These are phyloP conservation scores for Neotragus pygmaeus DNA, from an alignment of 2,113 vertebrate species.

Conservation along the genomic window DNA sequence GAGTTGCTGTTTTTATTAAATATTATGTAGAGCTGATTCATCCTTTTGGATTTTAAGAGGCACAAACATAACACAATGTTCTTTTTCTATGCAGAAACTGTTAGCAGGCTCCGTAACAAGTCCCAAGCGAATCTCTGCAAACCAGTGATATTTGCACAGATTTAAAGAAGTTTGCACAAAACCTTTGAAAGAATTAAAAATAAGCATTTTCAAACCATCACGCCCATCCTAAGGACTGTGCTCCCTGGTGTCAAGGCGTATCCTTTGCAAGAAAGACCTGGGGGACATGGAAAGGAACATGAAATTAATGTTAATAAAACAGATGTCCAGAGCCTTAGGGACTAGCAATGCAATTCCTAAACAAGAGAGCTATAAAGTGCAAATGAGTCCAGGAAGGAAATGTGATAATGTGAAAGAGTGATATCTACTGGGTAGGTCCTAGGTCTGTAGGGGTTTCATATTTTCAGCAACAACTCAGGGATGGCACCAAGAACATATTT, in stretches of 20 bases:
- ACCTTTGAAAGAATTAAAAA: constrained; percentile 62
- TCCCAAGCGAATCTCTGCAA: constrained; percentile 28
- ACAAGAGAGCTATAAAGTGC: constrained; percentile 22
- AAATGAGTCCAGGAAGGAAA: constrained; percentile 54
- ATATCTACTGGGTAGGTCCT: constrained; percentile 45
- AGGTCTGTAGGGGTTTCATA: constrained; percentile 52
- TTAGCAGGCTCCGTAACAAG: constrained; percentile 8
- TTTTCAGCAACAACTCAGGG: constrained; percentile 55
- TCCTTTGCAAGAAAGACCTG: constrained; percentile 22
- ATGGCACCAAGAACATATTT: constrained; percentile 45
- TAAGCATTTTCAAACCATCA: constrained; percentile 13
- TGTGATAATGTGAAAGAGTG: constrained; percentile 8
- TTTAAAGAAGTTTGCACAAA: constrained; percentile 41
- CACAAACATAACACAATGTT: constrained; percentile 43
- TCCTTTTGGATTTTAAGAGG: constrained; percentile 45
- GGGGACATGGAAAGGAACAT: constrained; percentile 40
- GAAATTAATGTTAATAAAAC: constrained; percentile 59
- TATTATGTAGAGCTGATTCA: constrained; percentile 59
- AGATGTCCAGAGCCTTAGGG: constrained; percentile 56
- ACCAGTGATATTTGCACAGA: constrained; percentile 43
- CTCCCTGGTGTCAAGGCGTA: constrained; percentile 50
- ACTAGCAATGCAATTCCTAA: not conserved
- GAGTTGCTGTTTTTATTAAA: constrained; percentile 58
- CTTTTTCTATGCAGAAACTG: constrained; percentile 37
- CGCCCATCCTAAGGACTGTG: not conserved